A percentile compares a stretch with the other conserved stretches of the same genome.
Evolutionary conservation across 2,113 vertebrate genomes (phyloP).

Genomic region (Syngnathus typhle): DNA sequence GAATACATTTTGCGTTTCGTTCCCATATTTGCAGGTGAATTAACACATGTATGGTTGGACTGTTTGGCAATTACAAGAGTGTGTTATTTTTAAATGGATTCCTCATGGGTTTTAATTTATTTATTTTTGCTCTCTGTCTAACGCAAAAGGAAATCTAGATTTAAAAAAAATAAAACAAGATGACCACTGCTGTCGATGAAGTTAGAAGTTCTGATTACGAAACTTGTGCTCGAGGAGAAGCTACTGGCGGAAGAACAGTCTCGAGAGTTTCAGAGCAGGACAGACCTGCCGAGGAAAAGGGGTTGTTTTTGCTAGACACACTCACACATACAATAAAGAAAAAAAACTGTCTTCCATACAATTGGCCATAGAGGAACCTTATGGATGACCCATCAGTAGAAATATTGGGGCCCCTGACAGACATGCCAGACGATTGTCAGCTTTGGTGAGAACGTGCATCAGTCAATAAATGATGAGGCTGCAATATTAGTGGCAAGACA

Average conservation of each 20-base stretch:
- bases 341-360: conserved; percentile 32
- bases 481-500: conserved; percentile 1
- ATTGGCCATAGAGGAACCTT: conserved; percentile 36
- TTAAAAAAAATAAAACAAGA: background rate
- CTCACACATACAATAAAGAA: background rate
- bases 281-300: background rate
- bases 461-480: background rate
- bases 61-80: background rate
- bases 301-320: background rate
- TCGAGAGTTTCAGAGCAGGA: background rate
- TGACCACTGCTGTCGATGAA: background rate
- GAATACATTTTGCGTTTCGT: background rate
- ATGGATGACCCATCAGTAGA: conserved; percentile 52
- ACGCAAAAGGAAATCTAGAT: background rate
- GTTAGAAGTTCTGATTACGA: background rate
- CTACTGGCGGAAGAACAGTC: background rate
- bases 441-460: conserved; percentile 5
- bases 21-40: background rate
- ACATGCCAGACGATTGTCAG: conserved; percentile 12
- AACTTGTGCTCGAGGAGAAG: background rate
- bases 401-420: conserved; percentile 25
- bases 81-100: background rate
- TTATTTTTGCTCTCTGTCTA: background rate
- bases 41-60: background rate
- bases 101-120: background rate